These are phyloP conservation scores for Apis mellifera DNA, from an alignment of 1,140 invertebrate species.

Conservation along the genomic window Amel_HAv3.1 CM009945.2:8201001-8201500, in stretches of 20 bases:
- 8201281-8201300: constrained; percentile 25
- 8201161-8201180: constrained; percentile 77
- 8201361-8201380: not conserved
- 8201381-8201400: not conserved
- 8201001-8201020: not conserved
- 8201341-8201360: not conserved
- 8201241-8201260: constrained; percentile 67
- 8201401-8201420: too few relatives aligned
- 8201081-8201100: constrained; percentile 23
- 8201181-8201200: constrained; percentile 70
- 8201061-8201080: not conserved
- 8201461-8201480: too few relatives aligned
- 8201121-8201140: constrained; percentile 71
- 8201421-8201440: too few relatives aligned
- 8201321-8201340: not conserved
- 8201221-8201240: constrained; percentile 75
- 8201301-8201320: not conserved
- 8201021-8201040: not conserved
- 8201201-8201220: constrained; percentile 62
- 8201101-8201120: constrained; percentile 36
- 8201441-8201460: too few relatives aligned
- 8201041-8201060: not conserved
- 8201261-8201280: constrained; percentile 53
- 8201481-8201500: too few relatives aligned
- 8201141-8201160: constrained; percentile 79